Conservation (phyloP, 2,797 vertebrate species). For the Enteromius afrohamiltoni region DNA sequence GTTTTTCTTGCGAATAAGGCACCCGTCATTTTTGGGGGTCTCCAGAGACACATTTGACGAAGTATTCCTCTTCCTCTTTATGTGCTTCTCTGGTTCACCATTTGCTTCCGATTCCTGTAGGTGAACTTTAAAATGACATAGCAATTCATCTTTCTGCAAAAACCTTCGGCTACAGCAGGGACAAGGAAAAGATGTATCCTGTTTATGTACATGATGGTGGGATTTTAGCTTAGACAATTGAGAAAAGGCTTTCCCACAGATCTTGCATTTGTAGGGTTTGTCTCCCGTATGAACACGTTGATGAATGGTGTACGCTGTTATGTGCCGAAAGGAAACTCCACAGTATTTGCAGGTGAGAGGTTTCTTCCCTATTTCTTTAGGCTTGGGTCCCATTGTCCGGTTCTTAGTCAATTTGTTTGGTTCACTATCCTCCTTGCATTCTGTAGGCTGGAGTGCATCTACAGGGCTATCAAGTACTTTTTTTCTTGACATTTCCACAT, state of each 20-base stretch:
- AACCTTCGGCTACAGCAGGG: conserved; percentile 59
- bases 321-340: conserved; percentile 60
- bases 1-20: conserved; percentile 47
- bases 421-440: conserved; percentile 11
- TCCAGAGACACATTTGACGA: not conserved
- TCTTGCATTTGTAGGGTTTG: conserved; percentile 62
- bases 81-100: not conserved
- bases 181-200: conserved; percentile 42
- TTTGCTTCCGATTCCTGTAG: conserved; percentile 26
- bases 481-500: not conserved
- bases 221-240: conserved; percentile 54
- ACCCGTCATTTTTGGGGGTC: not conserved
- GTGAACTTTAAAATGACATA: conserved; percentile 62
- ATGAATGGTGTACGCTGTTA: conserved; percentile 63
- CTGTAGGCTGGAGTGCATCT: not conserved
- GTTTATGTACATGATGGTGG: conserved; percentile 57
- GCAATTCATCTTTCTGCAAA: conserved; percentile 53
- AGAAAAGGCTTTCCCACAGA: conserved; percentile 62
- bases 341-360: conserved; percentile 60
- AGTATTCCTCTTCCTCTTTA: not conserved
- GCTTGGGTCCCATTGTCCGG: not conserved
- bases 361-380: conserved; percentile 41
- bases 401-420: not conserved
- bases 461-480: not conserved
- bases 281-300: conserved; percentile 62